Conservation (phyloP, 2,888 invertebrate genomes). For the Elmis aenea region DNA sequence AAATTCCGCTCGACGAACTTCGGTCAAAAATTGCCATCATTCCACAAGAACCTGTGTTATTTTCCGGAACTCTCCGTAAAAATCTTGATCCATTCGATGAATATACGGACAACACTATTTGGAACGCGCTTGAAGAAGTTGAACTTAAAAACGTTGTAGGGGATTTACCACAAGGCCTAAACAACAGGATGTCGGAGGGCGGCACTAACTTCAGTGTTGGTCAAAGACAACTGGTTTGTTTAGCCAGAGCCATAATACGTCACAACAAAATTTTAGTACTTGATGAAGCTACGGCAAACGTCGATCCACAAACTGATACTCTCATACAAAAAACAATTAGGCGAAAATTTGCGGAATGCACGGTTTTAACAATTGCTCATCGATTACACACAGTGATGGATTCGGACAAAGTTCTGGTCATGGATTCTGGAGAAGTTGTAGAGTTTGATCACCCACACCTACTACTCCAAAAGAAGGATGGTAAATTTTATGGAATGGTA, state of each 20-base stretch:
- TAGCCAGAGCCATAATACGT: slow-evolving; percentile 60
- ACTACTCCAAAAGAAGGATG: slow-evolving; percentile 55
- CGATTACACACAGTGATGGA: slow-evolving; percentile 85
- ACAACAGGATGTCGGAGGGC: slow-evolving; percentile 54
- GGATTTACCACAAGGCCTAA: slow-evolving; percentile 52
- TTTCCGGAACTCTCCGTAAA: slow-evolving; percentile 79
- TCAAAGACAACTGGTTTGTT: slow-evolving; percentile 65
- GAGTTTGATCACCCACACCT: slow-evolving; percentile 76
- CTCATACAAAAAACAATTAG: slow-evolving; percentile 75
- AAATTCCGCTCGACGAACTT: slow-evolving; percentile 67
- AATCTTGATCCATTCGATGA: slow-evolving; percentile 87
- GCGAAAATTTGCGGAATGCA: slow-evolving; percentile 69
- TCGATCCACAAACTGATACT: slow-evolving; percentile 73
- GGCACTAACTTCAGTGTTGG: slow-evolving; percentile 48
- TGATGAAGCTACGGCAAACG: slow-evolving; percentile 80
- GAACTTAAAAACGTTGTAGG: slow-evolving; percentile 67
- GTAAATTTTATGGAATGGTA: slow-evolving; percentile 62
- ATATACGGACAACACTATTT: slow-evolving; percentile 70
- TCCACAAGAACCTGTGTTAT: slow-evolving; percentile 80
- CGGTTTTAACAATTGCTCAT: slow-evolving; percentile 83
- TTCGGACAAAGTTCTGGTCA: slow-evolving; percentile 77
- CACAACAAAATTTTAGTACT: slow-evolving; percentile 41
- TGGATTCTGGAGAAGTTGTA: slow-evolving; percentile 70
- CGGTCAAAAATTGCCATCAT: slow-evolving; percentile 77
- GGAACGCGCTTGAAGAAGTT: slow-evolving; percentile 81